These are phyloP conservation scores for Upupa epops DNA, from an alignment of 2,113 vertebrate species.

Conservation along the genomic window DNA sequence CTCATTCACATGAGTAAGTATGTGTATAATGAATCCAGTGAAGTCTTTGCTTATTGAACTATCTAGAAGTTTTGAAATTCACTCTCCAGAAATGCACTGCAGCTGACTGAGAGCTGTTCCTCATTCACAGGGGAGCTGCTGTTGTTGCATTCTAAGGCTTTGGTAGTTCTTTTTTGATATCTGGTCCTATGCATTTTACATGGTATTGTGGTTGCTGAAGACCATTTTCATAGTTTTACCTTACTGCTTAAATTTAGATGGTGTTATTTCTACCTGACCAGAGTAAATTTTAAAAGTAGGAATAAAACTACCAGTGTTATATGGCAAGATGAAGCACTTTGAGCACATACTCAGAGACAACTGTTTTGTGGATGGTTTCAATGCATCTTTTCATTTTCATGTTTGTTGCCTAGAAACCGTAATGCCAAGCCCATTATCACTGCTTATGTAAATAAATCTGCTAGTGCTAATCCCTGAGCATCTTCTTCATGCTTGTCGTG, in stretches of 20 bases:
- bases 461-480: background rate
- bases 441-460: background rate
- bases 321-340: background rate
- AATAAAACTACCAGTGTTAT: background rate
- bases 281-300: background rate
- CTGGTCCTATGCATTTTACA: background rate
- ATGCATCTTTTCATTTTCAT: background rate
- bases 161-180: background rate
- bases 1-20: background rate
- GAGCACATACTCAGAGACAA: background rate
- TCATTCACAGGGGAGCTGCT: background rate
- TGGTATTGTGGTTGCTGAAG: background rate
- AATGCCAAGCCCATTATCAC: background rate
- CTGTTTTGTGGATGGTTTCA: background rate
- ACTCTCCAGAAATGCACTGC: background rate
- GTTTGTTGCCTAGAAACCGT: background rate
- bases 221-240: background rate
- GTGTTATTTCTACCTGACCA: background rate
- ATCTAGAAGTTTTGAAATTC: background rate
- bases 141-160: background rate
- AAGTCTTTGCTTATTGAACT: background rate
- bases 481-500: background rate
- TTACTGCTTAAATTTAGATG: background rate
- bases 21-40: background rate
- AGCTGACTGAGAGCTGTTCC: accelerated